Conservation (phyloP, 2,113 vertebrate species). For the Hemibagrus wyckioides region DNA sequence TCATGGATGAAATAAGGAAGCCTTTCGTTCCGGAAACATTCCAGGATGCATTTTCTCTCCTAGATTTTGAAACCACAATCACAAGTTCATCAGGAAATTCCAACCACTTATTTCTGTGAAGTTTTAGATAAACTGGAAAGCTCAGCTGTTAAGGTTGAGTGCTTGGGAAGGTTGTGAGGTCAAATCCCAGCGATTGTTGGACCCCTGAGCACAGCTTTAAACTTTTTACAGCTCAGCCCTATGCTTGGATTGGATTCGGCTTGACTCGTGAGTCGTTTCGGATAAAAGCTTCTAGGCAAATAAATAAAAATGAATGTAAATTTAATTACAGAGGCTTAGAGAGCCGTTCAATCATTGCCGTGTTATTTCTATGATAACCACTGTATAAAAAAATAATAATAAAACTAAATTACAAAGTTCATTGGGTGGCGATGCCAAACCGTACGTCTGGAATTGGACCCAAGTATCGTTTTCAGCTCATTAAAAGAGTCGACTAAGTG, state of each 20-base stretch:
- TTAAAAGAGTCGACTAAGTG: neutral
- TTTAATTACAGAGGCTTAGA: neutral
- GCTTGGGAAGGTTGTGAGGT: neutral
- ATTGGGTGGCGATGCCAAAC: neutral
- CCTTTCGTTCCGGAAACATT: slow-evolving; percentile 6
- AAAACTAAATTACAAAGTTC: neutral
- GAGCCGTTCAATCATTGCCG: neutral
- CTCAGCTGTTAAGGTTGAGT: neutral
- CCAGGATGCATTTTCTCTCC: slow-evolving; percentile 1
- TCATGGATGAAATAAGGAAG: slow-evolving; percentile 7
- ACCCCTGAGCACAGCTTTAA: neutral
- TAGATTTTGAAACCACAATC: slow-evolving; percentile 3
- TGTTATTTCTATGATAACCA: neutral
- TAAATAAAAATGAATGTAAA: neutral
- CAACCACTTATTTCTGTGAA: neutral
- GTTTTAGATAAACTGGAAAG: neutral
- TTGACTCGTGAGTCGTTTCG: neutral
- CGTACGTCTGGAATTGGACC: slow-evolving; percentile 5
- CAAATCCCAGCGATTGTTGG: neutral
- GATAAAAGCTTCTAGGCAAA: neutral
- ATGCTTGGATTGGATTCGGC: neutral
- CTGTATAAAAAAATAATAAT: neutral
- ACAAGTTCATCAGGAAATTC: neutral
- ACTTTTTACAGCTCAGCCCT: neutral
- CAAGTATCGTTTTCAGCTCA: neutral